These are phyloP conservation scores for Mesocentrotus franciscanus DNA, from an alignment of 53 echinoderm and acorn worm genomes.

Conservation along the genomic window DNA sequence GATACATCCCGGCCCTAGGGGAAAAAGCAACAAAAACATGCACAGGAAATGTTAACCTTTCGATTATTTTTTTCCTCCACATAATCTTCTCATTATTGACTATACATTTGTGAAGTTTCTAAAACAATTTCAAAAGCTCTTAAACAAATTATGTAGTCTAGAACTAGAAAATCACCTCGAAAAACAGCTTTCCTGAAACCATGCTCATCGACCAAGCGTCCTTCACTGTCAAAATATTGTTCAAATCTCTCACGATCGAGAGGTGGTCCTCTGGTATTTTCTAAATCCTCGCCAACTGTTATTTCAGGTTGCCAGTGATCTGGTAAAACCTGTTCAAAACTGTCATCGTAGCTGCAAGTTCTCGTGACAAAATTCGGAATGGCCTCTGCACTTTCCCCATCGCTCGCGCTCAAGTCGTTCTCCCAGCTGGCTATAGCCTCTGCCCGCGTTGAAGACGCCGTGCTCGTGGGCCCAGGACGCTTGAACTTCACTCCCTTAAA, in stretches of 20 bases:
- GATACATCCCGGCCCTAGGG: no score
- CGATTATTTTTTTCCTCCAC: no score
- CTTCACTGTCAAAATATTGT: slow-evolving; percentile 88
- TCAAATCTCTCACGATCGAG: slow-evolving; percentile 86
- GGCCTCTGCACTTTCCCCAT: slow-evolving; percentile 54
- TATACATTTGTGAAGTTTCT: no score
- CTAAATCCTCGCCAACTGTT: slow-evolving; percentile 70
- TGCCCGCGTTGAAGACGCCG: slow-evolving; percentile 40
- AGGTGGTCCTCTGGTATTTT: slow-evolving; percentile 73
- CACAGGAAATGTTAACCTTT: no score
- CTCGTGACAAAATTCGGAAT: slow-evolving; percentile 68
- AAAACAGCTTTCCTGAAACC: slow-evolving; percentile 93
- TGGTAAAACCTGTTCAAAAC: slow-evolving; percentile 92
- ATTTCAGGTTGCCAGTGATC: slow-evolving; percentile 82
- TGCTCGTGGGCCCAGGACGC: slow-evolving; percentile 44
- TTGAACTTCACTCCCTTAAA: slow-evolving; percentile 67
- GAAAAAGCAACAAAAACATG: no score
- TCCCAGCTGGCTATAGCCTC: slow-evolving; percentile 43
- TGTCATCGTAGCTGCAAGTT: slow-evolving; percentile 91
- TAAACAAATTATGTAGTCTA: background rate
- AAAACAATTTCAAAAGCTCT: no score
- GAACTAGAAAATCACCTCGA: slow-evolving; percentile 74
- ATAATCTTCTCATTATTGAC: no score
- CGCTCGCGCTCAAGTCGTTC: slow-evolving; percentile 18
- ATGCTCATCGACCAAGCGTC: slow-evolving; percentile 92